These are phyloP conservation scores for Trissolcus basalis DNA, from an alignment of 1,140 invertebrate genomes.

Conservation along the genomic window DNA sequence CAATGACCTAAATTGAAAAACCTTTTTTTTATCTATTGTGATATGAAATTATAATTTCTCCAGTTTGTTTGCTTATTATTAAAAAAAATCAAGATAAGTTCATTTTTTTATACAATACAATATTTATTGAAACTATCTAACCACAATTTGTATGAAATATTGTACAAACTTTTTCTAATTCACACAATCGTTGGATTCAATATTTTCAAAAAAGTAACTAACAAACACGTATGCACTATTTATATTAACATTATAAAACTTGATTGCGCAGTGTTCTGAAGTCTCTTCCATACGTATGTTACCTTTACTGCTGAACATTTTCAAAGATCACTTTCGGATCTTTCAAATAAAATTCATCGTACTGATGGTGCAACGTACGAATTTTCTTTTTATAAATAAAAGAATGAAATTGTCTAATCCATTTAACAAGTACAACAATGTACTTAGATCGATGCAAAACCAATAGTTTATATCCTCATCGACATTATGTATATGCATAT, in stretches of 20 bases:
- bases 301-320: too few species aligned
- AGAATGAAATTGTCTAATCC: neutral
- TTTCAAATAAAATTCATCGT: too few species aligned
- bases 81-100: neutral
- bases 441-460: conserved; percentile 7
- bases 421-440: conserved; percentile 7
- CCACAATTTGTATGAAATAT: conserved; percentile 30
- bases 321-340: too few species aligned
- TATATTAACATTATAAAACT: neutral
- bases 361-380: too few species aligned
- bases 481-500: conserved; percentile 19
- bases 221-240: conserved; percentile 11
- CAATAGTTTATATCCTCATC: conserved; percentile 8
- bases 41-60: neutral
- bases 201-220: conserved; percentile 7
- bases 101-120: conserved; percentile 14
- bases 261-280: neutral
- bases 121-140: conserved; percentile 36
- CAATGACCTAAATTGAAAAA: too few species aligned
- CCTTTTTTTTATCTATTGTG: neutral
- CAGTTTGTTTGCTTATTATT: neutral
- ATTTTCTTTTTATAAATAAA: too few species aligned
- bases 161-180: conserved; percentile 30
- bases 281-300: too few species aligned
- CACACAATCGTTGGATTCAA: conserved; percentile 7